Evolutionary conservation across 1,140 invertebrate species (phyloP), one percentile per base, ranked within the genome.

Genomic region (Lordiphosa mommai): DNA sequence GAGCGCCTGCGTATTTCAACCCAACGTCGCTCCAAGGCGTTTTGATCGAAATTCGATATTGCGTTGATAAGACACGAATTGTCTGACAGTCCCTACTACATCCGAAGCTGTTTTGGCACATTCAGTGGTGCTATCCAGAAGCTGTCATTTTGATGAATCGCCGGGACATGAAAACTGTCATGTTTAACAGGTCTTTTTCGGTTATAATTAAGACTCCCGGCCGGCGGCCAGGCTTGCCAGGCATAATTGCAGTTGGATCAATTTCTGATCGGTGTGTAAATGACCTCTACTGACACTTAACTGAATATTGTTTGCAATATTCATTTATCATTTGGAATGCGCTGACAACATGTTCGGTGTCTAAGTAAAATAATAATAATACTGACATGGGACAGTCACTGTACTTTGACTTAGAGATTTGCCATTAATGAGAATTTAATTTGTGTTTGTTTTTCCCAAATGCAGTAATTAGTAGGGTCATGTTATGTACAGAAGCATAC

Each of bases 11-110:
- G 36, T 44, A 16, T 48, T 48, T 23, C 52, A 44, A 51, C 61
- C 30, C 52, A 44, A 51, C 61, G 69, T 61, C 56, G 70, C 74
- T 61, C 51, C 58, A 40, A 72, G 72, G 67, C 79, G 72, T 82
- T 77, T 84, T 69, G 85, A 87, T 87, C 74, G 86, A 87, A 88
- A 88, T 87, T 88, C 77, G 86, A 88, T 88, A 88, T 87, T 71
- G 74, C 53, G 55, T 64, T 73, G 86, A 88, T 88, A 88, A 87
- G 66, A 40, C 55, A 59, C 47, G 55, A 50, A 65, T 48, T 57
- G 65, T 44, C 68, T 55, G 65, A 64, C 53, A 51, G 68, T 56
- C 36, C 52, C 49, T 29, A 43, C 49, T 29, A 43, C 44, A 36
- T 44, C 44, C 55, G 48, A 57, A 55, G 58, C 59, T 61, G 50